These are phyloP conservation scores for Trachelus iudaicus DNA, from an alignment of 2,888 invertebrate species.

Conservation along the genomic window DNA sequence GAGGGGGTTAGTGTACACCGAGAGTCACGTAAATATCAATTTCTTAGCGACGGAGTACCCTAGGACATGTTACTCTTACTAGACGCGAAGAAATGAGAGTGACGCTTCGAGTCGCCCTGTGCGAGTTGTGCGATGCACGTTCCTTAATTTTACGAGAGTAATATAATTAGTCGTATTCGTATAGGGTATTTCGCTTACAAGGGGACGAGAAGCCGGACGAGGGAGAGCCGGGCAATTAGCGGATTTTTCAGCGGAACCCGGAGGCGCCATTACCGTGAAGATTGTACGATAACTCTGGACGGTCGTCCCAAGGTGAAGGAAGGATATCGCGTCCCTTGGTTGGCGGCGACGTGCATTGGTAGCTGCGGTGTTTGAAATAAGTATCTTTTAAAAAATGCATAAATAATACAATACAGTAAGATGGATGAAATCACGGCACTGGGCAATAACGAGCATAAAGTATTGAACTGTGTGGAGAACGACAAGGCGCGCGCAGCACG, in stretches of 20 bases:
- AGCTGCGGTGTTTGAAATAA: neutral
- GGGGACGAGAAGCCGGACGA: neutral
- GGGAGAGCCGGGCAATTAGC: constrained; percentile 14
- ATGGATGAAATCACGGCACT: neutral
- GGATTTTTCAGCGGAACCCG: constrained; percentile 25
- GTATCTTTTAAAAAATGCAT: neutral
- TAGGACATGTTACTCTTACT: neutral
- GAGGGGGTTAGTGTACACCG: neutral
- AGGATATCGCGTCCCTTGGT: neutral
- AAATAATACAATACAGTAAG: neutral
- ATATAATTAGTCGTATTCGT: constrained; percentile 43
- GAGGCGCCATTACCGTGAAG: constrained; percentile 57
- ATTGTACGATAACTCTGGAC: constrained; percentile 43
- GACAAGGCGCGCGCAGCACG: neutral
- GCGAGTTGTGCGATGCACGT: neutral
- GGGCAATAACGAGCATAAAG: neutral
- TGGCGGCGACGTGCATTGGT: neutral
- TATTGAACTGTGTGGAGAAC: neutral
- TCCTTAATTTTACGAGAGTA: constrained; percentile 20
- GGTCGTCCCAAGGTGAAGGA: neutral
- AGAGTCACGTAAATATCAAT: neutral
- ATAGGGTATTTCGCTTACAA: constrained; percentile 8
- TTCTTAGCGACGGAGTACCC: neutral
- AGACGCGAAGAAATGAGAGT: neutral
- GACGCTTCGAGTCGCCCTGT: neutral